Conservation (phyloP, 1,140 invertebrate genomes). For the Zaprionus vittiger region DNA sequence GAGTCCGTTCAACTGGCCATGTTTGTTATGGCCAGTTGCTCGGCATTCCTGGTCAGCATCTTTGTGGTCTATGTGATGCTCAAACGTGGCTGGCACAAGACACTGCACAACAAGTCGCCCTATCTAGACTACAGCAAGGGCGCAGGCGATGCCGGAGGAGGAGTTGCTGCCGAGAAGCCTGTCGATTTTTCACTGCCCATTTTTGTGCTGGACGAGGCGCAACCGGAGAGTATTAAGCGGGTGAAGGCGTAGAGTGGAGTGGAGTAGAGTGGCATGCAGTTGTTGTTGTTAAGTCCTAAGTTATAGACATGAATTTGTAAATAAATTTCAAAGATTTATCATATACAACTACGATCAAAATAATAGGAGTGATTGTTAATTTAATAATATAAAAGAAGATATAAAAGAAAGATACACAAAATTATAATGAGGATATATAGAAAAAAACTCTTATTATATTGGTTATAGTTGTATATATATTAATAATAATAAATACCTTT, state of each 20-base stretch:
- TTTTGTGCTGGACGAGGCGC: constrained; percentile 71
- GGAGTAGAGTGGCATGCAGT: neutral
- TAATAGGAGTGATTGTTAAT: too few relatives aligned
- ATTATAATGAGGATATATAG: too few relatives aligned
- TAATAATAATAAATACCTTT: constrained; percentile 43
- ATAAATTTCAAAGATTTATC: constrained; percentile 43
- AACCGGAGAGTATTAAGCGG: constrained; percentile 58
- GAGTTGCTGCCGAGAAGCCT: constrained; percentile 53
- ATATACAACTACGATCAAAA: neutral
- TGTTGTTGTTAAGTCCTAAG: constrained; percentile 49
- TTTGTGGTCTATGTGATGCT: constrained; percentile 83
- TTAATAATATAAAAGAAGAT: too few relatives aligned
- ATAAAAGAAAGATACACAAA: too few relatives aligned
- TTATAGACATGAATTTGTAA: constrained; percentile 75
- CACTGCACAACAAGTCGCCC: constrained; percentile 30
- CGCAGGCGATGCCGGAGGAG: neutral
- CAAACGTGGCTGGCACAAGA: constrained; percentile 70
- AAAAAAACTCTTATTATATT: too few relatives aligned
- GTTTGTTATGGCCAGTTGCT: constrained; percentile 82
- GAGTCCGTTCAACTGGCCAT: constrained; percentile 79
- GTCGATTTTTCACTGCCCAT: constrained; percentile 79
- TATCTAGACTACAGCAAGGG: constrained; percentile 40
- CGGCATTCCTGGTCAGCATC: constrained; percentile 81
- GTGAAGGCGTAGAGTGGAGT: constrained; percentile 59
- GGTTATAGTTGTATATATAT: constrained; percentile 28